Percentiles rank a stretch among this genome's conserved stretches.
Conservation (phyloP, 2,888 invertebrate species). For the Elegia similella region DNA sequence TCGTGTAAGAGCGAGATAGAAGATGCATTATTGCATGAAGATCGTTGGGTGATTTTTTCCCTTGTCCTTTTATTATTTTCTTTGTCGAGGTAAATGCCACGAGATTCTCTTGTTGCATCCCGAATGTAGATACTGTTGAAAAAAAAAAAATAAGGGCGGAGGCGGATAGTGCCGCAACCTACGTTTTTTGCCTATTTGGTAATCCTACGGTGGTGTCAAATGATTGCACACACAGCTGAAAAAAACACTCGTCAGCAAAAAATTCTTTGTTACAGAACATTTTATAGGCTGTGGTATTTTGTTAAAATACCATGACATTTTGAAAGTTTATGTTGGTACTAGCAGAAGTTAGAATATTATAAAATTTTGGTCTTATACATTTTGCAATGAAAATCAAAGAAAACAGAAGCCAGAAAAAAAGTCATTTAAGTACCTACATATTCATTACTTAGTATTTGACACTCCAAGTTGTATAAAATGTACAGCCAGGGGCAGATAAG, state of each 20-base stretch:
- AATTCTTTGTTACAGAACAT: conserved; percentile 13
- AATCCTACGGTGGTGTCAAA: conserved; percentile 25
- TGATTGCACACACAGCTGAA: conserved; percentile 23
- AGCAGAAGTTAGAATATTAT: too few relatives aligned
- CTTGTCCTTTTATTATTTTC: conserved; percentile 58
- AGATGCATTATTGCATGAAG: conserved; percentile 45
- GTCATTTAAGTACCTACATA: too few relatives aligned
- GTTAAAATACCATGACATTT: too few relatives aligned
- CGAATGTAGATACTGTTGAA: not conserved
- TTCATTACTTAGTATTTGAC: too few relatives aligned
- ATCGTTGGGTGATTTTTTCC: conserved; percentile 61
- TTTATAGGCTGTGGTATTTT: not conserved
- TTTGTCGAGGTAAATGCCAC: conserved; percentile 2
- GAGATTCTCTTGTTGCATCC: not conserved
- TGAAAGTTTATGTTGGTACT: too few relatives aligned
- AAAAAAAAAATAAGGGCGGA: not conserved
- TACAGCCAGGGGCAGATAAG: too few relatives aligned
- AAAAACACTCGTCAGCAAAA: conserved; percentile 13
- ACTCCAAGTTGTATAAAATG: too few relatives aligned
- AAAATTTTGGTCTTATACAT: too few relatives aligned
- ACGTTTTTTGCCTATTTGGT: conserved; percentile 25
- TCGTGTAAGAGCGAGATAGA: conserved; percentile 66
- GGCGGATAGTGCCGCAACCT: conserved; percentile 15
- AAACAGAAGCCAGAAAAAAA: too few relatives aligned
- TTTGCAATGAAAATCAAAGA: too few relatives aligned